Percentiles rank a stretch among this genome's conserved stretches.
Evolutionary conservation across 2,113 vertebrate species (phyloP).

Genomic region (Podarcis cretensis): DNA sequence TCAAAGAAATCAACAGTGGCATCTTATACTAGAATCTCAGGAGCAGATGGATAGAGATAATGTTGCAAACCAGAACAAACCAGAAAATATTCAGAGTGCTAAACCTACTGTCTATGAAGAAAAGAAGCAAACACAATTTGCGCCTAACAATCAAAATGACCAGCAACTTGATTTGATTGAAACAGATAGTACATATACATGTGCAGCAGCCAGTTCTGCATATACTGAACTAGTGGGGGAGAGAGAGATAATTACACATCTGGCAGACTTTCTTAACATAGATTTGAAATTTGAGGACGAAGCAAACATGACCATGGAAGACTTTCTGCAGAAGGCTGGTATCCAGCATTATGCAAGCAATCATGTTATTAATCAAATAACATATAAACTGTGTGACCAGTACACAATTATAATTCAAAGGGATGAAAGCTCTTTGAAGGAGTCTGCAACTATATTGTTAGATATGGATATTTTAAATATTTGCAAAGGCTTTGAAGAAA

Average conservation of each 20-base stretch:
- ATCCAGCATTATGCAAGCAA: constrained; percentile 51
- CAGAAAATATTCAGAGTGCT: neutral
- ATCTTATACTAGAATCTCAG: constrained; percentile 27
- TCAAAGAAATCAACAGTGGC: constrained; percentile 45
- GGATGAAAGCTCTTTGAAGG: constrained; percentile 25
- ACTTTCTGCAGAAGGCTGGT: constrained; percentile 32
- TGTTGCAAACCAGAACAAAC: neutral
- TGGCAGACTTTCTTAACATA: constrained; percentile 40
- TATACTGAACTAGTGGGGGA: constrained; percentile 41
- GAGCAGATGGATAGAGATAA: neutral
- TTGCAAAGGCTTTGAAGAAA: constrained; percentile 53
- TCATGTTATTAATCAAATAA: constrained; percentile 19
- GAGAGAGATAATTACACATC: constrained; percentile 31
- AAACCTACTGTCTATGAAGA: neutral
- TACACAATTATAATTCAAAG: constrained; percentile 39
- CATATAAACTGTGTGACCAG: constrained; percentile 32
- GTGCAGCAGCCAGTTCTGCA: neutral
- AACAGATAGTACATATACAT: neutral
- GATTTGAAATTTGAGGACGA: constrained; percentile 5
- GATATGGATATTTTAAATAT: constrained; percentile 49
- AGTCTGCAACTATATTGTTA: constrained; percentile 22
- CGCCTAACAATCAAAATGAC: neutral
- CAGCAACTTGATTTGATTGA: neutral
- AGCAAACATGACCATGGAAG: constrained; percentile 1
- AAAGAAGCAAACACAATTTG: neutral